Percentiles rank a stretch among this genome's conserved stretches.
Evolutionary conservation across 2,888 invertebrate genomes (phyloP).

Genomic region (Microctonus aethiopoides): DNA sequence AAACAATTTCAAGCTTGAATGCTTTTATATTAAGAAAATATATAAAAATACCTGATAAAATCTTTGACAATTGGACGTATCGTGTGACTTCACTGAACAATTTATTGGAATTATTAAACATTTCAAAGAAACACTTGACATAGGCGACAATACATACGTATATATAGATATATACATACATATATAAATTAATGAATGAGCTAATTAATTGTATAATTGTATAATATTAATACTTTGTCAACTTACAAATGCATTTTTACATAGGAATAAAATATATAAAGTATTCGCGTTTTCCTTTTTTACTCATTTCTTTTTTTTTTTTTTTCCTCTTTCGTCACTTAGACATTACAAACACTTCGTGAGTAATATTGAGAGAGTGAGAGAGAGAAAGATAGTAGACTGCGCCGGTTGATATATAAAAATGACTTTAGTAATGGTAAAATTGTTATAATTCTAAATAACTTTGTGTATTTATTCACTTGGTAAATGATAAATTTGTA

Average conservation of each 20-base stretch:
- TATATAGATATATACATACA: not conserved
- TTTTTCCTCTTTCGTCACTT: not conserved
- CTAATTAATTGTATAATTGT: not conserved
- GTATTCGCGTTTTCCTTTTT: not conserved
- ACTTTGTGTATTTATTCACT: not conserved
- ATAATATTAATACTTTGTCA: not conserved
- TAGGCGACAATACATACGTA: not conserved
- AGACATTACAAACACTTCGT: constrained; percentile 4
- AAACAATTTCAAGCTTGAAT: not conserved
- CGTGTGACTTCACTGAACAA: constrained; percentile 16
- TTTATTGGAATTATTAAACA: constrained; percentile 22
- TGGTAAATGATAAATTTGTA: constrained; percentile 2
- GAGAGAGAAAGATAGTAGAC: too few species aligned
- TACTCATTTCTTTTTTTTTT: not conserved
- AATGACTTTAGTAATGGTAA: not conserved
- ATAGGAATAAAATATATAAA: not conserved
- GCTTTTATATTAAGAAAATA: not conserved
- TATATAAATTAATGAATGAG: not conserved
- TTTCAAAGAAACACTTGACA: constrained; percentile 25
- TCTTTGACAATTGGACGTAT: constrained; percentile 21
- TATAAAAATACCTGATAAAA: constrained; percentile 18
- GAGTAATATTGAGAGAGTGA: not conserved
- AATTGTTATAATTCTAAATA: not conserved
- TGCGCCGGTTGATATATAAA: not conserved
- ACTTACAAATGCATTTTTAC: constrained; percentile 21